Evolutionary conservation across 2,888 invertebrate species (phyloP), one percentile per base, ranked within the genome.

Genomic region (Ennomos quercinarius): DNA sequence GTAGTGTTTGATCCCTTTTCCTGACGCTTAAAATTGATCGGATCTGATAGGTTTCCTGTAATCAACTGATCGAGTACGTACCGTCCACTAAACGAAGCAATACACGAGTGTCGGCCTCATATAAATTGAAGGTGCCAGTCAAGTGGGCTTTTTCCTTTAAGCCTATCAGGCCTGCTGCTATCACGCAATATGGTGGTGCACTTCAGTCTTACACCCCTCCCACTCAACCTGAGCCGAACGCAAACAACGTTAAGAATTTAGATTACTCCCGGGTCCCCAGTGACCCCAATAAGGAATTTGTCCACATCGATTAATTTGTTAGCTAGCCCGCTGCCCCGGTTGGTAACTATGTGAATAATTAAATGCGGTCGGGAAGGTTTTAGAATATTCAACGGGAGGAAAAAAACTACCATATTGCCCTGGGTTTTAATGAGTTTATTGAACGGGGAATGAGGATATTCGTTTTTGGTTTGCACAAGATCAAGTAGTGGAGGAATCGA

Each of bases 301-400:
- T 74, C 76, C 77, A 74, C 73, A 74, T 74, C 76, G 74, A 77
- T 77, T 76, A 77, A 80, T 77, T 75, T 67, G 73, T 74, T 70
- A 71, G 67, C 60, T 52, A 56, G 53, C 48, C 13, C 39, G 38
- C 37, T 47, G 56, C 6, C 45, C 44, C 40, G 47, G 46, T 47
- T 10, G 50, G 48, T 59, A 51, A 43, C 55, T 39, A 41, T 56
- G 55, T 57, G 57, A 61, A 64, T 61, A 61, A 61, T 61, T 61
- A 57, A 61, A 61, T 34, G 48, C 37, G 49, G 45, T 59, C 11
- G 51, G 46, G 42, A 44, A 12, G 40, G 41, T n/a, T 53, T 48
- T 49, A n/a, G 34, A 39, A 45, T 54, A 42, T 53, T 48, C 36
- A 49, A 10, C 17, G 10, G 36, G 35, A 11, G 37, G 44, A 12